These are phyloP conservation scores for Drosophila obscura DNA, from an alignment of 1,140 invertebrate genomes.

Conservation along the genomic window DNA sequence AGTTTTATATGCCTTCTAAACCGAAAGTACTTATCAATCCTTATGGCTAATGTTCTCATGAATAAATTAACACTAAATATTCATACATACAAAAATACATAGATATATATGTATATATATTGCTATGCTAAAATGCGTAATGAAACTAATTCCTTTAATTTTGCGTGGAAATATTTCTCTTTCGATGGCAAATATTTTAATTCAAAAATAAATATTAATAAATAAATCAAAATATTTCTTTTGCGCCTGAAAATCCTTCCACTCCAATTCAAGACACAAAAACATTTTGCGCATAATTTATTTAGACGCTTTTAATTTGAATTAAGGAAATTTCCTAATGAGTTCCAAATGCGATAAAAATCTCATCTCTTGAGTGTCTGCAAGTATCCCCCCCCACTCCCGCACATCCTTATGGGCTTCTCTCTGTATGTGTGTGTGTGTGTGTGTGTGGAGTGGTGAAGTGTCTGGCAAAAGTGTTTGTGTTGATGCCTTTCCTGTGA, in stretches of 20 bases:
- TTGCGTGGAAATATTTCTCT: too few species aligned
- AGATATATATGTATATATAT: too few species aligned
- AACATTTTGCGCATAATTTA: conserved; percentile 63
- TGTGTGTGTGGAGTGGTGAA: conserved; percentile 10
- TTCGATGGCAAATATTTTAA: too few species aligned
- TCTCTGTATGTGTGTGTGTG: conserved; percentile 16
- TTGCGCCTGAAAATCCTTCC: not conserved
- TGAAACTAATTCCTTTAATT: too few species aligned
- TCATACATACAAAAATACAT: too few species aligned
- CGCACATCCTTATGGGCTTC: conserved; percentile 8
- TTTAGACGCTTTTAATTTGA: conserved; percentile 78
- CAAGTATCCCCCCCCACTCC: not conserved
- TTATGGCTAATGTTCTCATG: too few species aligned
- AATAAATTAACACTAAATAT: too few species aligned
- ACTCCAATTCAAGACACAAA: conserved; percentile 30
- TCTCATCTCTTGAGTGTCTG: conserved; percentile 32
- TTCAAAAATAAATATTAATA: not conserved
- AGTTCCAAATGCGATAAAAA: conserved; percentile 63
- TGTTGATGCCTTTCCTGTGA: conserved; percentile 83
- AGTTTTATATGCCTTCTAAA: too few species aligned
- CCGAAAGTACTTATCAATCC: too few species aligned
- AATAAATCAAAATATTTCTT: too few species aligned
- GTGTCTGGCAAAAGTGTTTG: conserved; percentile 74
- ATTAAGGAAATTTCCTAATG: conserved; percentile 76
- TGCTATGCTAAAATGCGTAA: too few species aligned